Evolutionary conservation across 2,113 vertebrate genomes (phyloP).

Genomic region (Montifringilla adamsi): DNA sequence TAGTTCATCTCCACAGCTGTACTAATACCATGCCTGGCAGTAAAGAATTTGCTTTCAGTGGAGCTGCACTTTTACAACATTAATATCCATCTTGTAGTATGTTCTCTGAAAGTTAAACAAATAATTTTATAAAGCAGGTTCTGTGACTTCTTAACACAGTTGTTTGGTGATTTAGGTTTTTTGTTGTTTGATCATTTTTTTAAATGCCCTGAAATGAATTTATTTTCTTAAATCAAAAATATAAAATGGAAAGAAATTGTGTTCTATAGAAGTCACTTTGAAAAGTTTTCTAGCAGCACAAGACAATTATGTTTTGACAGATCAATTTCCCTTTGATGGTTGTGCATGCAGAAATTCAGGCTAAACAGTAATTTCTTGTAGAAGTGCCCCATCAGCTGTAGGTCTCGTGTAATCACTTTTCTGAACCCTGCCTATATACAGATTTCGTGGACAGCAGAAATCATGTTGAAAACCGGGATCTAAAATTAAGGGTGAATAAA

Average conservation of each 20-base stretch:
- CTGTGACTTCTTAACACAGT: not conserved
- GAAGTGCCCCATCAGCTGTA: not conserved
- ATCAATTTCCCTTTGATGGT: not conserved
- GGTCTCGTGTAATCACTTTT: not conserved
- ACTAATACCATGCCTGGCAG: accelerated
- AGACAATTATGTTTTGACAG: not conserved
- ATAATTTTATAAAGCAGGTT: not conserved
- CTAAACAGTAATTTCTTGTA: not conserved
- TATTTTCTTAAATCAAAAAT: not conserved
- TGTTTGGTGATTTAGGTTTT: not conserved
- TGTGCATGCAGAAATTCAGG: not conserved
- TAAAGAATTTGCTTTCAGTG: not conserved
- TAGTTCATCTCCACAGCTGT: not conserved
- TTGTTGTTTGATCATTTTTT: not conserved
- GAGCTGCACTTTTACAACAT: not conserved
- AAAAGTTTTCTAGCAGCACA: not conserved
- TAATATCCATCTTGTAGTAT: not conserved
- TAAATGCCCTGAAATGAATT: not conserved
- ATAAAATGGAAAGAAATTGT: not conserved
- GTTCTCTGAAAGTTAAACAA: not conserved
- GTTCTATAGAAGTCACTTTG: not conserved
- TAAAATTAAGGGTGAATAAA: not conserved
- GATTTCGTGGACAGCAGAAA: not conserved
- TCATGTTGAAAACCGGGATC: not conserved
- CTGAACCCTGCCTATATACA: not conserved